phyloP scores from a whole-genome alignment of 2,888 invertebrate species.

The Erebia palarica region DNA sequence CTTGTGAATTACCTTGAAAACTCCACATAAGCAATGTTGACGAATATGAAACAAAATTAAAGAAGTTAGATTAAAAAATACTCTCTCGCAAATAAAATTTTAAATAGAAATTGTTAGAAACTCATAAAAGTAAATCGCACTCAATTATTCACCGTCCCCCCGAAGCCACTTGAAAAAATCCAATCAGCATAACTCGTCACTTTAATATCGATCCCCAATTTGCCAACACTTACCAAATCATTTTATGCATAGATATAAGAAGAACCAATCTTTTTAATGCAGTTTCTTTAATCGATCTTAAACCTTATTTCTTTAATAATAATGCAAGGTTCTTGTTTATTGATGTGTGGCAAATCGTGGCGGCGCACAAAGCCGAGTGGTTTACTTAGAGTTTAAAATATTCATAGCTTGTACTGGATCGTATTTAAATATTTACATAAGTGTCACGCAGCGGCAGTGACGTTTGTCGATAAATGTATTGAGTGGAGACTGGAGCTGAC shows the following conservation, averaged over 20 bases:
- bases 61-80: conserved; percentile 36
- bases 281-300: conserved; percentile 51
- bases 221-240: conserved; percentile 77
- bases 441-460: conserved; percentile 80
- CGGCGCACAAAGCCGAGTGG: conserved; percentile 71
- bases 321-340: conserved; percentile 63
- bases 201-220: conserved; percentile 80
- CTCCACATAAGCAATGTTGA: neutral
- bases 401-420: conserved; percentile 84
- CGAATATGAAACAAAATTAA: conserved; percentile 8
- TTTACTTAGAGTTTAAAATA: conserved; percentile 82
- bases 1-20: neutral
- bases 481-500: conserved; percentile 74
- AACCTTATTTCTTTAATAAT: conserved; percentile 57
- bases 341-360: conserved; percentile 61
- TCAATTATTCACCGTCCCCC: conserved; percentile 78
- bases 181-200: conserved; percentile 82
- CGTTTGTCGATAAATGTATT: conserved; percentile 79
- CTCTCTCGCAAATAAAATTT: conserved; percentile 40
- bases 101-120: conserved; percentile 43
- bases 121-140: conserved; percentile 68
- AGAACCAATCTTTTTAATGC: conserved; percentile 54
- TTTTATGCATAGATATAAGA: conserved; percentile 76
- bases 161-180: conserved; percentile 77
- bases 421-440: conserved; percentile 84